phyloP scores from a whole-genome alignment of 2,113 vertebrate species.

The Numenius arquata region DNA sequence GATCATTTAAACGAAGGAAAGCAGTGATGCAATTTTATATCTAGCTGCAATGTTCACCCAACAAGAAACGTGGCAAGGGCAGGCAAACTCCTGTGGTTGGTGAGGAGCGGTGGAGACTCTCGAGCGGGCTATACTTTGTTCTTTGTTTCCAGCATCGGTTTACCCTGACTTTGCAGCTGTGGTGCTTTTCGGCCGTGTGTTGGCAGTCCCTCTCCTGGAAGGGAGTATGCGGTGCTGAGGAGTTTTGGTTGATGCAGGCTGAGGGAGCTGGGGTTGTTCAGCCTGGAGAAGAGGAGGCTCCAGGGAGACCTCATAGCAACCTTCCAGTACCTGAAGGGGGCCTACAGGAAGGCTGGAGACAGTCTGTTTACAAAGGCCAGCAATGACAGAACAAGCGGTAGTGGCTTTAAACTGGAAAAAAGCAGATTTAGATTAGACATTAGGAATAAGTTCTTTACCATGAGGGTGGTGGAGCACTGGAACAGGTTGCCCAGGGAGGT shows the following conservation, averaged over 20 bases:
- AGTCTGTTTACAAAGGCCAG: no score
- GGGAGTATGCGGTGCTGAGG: not conserved
- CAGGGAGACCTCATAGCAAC: no score
- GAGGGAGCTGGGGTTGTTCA: no score
- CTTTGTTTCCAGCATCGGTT: not conserved
- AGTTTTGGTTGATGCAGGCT: not conserved
- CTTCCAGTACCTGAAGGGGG: no score
- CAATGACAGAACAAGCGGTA: no score
- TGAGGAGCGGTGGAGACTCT: not conserved
- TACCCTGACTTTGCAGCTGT: not conserved
- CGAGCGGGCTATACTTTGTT: accelerated
- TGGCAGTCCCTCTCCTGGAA: not conserved
- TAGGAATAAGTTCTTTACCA: no score
- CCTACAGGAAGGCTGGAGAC: no score
- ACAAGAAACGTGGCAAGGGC: not conserved
- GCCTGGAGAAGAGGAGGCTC: no score
- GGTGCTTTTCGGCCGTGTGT: not conserved
- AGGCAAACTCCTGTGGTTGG: not conserved
- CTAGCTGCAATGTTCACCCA: not conserved
- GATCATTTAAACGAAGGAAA: not conserved
- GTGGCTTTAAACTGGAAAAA: no score
- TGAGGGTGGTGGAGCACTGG: no score
- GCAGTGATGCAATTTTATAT: not conserved
- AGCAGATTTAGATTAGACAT: no score
- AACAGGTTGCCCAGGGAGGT: no score